Conservation (phyloP, 2,113 vertebrate species). For the Pteronura brasiliensis region DNA sequence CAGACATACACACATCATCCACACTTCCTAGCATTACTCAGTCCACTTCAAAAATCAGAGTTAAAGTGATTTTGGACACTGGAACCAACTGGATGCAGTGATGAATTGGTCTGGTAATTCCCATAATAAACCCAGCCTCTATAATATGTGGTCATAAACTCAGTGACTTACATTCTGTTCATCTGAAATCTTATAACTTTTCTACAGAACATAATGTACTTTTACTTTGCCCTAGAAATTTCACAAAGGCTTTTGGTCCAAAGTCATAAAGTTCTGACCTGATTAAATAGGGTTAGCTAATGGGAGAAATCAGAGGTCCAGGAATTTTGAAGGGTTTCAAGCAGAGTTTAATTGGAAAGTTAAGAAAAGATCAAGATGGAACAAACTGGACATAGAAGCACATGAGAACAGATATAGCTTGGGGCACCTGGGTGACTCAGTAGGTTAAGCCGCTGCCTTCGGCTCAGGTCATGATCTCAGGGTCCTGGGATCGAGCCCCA, state of each 20-base stretch:
- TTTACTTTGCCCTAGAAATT: background rate
- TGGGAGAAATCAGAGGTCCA: background rate
- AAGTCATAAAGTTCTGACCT: slow-evolving; percentile 38
- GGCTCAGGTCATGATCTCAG: no score
- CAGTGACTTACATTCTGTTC: background rate
- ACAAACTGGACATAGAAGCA: background rate
- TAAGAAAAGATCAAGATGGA: slow-evolving; percentile 42
- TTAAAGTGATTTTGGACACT: background rate
- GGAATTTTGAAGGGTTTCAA: background rate
- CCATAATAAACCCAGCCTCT: slow-evolving; percentile 4
- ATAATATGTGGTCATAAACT: background rate
- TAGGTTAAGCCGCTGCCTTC: no score
- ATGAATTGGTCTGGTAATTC: slow-evolving; percentile 16
- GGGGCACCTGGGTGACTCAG: no score
- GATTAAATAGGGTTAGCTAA: background rate
- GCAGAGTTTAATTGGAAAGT: background rate
- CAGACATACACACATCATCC: background rate
- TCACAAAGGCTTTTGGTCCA: slow-evolving; percentile 22
- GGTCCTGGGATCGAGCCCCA: no score
- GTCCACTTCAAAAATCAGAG: slow-evolving; percentile 7
- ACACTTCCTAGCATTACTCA: background rate
- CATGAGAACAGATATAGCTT: background rate
- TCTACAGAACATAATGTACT: slow-evolving; percentile 6
- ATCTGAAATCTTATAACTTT: slow-evolving; percentile 26
- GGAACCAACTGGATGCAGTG: background rate